Evolutionary conservation across 2,797 vertebrate genomes (phyloP).

Genomic region (Alosa sapidissima): DNA sequence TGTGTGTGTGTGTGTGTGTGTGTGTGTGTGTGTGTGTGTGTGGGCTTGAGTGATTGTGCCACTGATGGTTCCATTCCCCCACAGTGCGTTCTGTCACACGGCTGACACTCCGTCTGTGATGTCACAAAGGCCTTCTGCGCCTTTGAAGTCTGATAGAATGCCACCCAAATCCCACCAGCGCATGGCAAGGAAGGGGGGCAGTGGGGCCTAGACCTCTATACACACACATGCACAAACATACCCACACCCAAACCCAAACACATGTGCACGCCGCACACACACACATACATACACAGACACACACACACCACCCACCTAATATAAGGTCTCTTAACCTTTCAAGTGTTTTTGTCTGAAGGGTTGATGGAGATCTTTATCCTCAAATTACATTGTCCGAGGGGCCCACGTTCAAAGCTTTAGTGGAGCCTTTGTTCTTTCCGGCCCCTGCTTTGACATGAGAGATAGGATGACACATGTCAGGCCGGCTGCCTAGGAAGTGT

Average conservation of each 20-base stretch:
- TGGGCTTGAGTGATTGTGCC: slow-evolving; percentile 12
- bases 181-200: neutral
- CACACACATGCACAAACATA: neutral
- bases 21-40: neutral
- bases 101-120: slow-evolving; percentile 34
- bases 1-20: neutral
- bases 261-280: neutral
- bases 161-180: slow-evolving; percentile 30
- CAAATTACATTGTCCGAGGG: slow-evolving; percentile 45
- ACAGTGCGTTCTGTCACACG: slow-evolving; percentile 38
- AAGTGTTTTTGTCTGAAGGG: slow-evolving; percentile 38
- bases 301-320: slow-evolving; percentile 13
- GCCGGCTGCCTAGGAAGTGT: neutral
- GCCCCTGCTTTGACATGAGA: slow-evolving; percentile 34
- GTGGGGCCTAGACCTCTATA: neutral
- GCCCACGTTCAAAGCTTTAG: slow-evolving; percentile 50
- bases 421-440: slow-evolving; percentile 43
- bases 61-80: slow-evolving; percentile 33
- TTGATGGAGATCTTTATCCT: slow-evolving; percentile 43
- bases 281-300: neutral
- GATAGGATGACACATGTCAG: slow-evolving; percentile 29
- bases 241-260: neutral
- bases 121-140: slow-evolving; percentile 32
- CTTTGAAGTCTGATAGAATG: slow-evolving; percentile 52
- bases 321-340: slow-evolving; percentile 29